Base-by-base conservation (phyloP, 2,113 vertebrate species). In the Lophura nycthemera region DNA sequence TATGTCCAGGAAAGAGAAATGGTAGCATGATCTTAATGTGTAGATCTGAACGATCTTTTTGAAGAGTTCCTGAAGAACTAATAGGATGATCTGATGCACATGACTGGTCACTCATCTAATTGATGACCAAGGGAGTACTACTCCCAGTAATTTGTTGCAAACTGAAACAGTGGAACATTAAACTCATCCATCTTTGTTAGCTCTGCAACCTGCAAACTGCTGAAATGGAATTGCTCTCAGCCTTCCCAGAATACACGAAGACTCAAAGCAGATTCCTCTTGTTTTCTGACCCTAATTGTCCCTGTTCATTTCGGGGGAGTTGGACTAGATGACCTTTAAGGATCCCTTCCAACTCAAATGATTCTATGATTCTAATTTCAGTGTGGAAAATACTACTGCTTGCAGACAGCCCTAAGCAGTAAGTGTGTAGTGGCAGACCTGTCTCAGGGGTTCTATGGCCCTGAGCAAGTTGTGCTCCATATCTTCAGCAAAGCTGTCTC, bases 151-250 rank as follows among this genome's bases (percentile, higher is more conserved):
- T 80, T 80, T 25, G 12, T 36, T 80, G 36, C 73, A 61, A 73
- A 77, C 65, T 54, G 73, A 65, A 88, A 59, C 36, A 80, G 42
- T 56, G 64, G 69, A 91, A 45, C 38, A 67, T 77, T 80, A 63
- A 60, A 50, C n/a, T 81, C 42, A 93, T 93, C 56, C 13, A 15
- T 95, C 93, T 88, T 67, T 84, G 83, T 91, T 90, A 94, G 32
- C 34, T 90, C 73, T 13, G 45, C 50, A 71, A 60, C 56, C 67
- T 74, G 42, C 19, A 60, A 74, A 77, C 50, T 82, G 71, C 63
- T 40, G 69, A 91, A 90, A 45, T 60, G 32, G 72, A 86, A 74
- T 74, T 2, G 2, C 6, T 77, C 45, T 86, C 38, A 83, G 79
- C 10, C 29, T 88, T 88, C 42, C 19, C 43, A 71, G 47, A 22